Evolutionary conservation across 2,113 vertebrate genomes (phyloP).

Genomic region (Caranx ignobilis): DNA sequence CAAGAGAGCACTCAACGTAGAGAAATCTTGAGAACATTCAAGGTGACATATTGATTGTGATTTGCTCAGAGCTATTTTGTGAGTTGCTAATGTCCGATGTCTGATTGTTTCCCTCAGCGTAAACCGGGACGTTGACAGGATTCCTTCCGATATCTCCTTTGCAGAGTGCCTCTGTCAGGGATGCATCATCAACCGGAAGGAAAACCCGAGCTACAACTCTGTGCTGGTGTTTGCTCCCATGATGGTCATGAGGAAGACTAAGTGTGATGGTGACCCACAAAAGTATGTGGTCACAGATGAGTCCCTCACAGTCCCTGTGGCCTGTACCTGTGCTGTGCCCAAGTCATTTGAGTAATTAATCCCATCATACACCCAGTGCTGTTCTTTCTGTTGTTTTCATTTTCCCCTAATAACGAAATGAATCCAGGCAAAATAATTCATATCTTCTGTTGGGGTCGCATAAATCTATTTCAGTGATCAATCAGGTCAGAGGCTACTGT

Average conservation of each 20-base stretch:
- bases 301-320: conserved; percentile 80
- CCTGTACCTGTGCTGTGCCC: conserved; percentile 86
- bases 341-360: rapidly evolving
- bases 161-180: conserved; percentile 86
- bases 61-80: neutral
- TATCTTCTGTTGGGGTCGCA: neutral
- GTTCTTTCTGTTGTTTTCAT: neutral
- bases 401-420: neutral
- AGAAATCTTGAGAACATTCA: no score
- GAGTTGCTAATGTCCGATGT: neutral
- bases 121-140: conserved; percentile 73
- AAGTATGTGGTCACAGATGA: conserved; percentile 65
- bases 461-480: no score
- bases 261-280: neutral
- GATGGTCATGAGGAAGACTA: conserved; percentile 76
- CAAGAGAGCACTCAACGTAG: no score
- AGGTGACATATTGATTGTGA: no score
- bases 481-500: no score
- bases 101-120: conserved; percentile 67
- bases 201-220: conserved; percentile 80
- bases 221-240: conserved; percentile 74
- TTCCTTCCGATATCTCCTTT: conserved; percentile 77
- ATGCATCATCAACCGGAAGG: conserved; percentile 77
- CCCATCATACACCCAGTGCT: neutral
- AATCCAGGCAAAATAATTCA: neutral